phyloP scores from a whole-genome alignment of 2,113 vertebrate species.

The Cervus canadensis region DNA sequence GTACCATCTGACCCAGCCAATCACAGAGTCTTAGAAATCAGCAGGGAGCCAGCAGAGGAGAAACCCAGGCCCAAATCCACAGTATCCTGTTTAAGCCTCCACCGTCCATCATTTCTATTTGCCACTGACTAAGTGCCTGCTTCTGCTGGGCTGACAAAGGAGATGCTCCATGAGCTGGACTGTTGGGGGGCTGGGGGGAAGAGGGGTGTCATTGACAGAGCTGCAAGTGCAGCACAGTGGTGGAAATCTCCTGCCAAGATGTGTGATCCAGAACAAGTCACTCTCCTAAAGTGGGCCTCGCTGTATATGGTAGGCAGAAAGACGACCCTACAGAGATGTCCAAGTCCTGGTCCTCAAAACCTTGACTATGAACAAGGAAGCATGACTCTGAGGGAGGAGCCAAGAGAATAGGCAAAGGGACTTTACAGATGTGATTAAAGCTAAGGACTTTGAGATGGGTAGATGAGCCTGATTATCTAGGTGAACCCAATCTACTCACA shows the following conservation, averaged over 20 bases:
- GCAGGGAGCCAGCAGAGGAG: neutral
- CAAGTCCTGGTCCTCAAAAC: neutral
- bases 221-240: neutral
- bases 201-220: neutral
- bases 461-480: neutral
- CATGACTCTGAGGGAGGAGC: neutral
- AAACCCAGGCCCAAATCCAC: constrained; percentile 32
- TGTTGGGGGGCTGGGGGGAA: neutral
- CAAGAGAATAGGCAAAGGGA: neutral
- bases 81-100: constrained; percentile 13
- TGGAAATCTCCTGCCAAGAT: neutral
- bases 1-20: constrained; percentile 11
- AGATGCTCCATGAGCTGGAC: neutral
- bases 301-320: neutral
- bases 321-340: neutral
- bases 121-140: neutral
- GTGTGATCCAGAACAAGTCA: neutral
- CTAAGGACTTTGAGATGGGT: neutral
- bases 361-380: neutral
- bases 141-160: neutral
- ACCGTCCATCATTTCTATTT: neutral
- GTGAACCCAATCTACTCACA: neutral
- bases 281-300: neutral
- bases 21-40: constrained; percentile 22
- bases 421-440: neutral